Percentiles rank a stretch among this genome's conserved stretches.
phyloP scores from a whole-genome alignment of 2,888 invertebrate species.

The Mimachlamys varia region DNA sequence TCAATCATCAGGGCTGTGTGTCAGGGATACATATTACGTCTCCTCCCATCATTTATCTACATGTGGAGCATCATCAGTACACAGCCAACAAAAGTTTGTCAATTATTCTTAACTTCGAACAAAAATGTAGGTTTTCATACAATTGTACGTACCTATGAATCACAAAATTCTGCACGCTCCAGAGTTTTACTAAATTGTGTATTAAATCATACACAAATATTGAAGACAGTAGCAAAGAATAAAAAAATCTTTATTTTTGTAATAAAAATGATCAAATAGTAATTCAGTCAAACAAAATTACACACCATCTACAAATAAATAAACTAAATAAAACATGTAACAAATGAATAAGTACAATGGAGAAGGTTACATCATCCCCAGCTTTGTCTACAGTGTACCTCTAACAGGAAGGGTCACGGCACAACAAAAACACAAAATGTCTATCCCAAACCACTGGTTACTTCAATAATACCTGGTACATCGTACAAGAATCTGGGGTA shows the following conservation, averaged over 20 bases:
- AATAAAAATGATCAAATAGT: not conserved
- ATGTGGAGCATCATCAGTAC: not conserved
- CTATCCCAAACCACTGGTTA: slow-evolving; percentile 36
- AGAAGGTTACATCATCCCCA: not conserved
- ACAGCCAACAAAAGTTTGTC: not conserved
- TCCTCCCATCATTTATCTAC: not conserved
- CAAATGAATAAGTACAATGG: not conserved
- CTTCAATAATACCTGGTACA: too few relatives aligned
- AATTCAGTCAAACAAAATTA: not conserved
- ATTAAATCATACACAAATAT: not conserved
- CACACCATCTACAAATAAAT: slow-evolving; percentile 29
- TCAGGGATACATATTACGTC: not conserved
- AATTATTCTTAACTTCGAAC: not conserved
- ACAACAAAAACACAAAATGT: not conserved
- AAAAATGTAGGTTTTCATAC: not conserved
- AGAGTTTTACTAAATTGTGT: not conserved
- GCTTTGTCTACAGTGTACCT: not conserved
- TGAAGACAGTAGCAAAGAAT: not conserved
- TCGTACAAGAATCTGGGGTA: slow-evolving; percentile 25
- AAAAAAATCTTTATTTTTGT: not conserved
- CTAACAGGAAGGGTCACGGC: not conserved
- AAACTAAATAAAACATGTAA: slow-evolving; percentile 23
- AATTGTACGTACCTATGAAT: not conserved
- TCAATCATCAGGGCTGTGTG: too few relatives aligned
- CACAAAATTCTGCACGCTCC: not conserved